Base-by-base conservation (phyloP, 2,113 vertebrate species). In the Epinephelus cyanopodus region DNA sequence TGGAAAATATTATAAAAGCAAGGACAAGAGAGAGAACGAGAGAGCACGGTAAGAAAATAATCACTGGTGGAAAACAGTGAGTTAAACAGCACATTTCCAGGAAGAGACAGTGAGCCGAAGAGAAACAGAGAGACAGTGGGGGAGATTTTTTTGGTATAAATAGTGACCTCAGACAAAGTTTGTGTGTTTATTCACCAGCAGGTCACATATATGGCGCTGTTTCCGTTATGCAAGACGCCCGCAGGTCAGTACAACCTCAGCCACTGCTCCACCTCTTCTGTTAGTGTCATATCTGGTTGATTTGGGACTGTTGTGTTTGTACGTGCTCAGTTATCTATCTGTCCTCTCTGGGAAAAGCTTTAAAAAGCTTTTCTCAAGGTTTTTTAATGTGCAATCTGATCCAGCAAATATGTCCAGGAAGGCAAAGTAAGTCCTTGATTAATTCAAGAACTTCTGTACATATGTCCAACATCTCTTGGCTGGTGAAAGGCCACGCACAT, bases 231-330 rank as follows among this genome's bases (percentile, higher is more conserved):
- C 92, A 94, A 85, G 88, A 85, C 74, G 42, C 60, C 90, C 58
- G 45, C 94, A 95, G 95, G 95, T 95, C 89, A 94, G 94, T 94
- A 77, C 63, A 83, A 85, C 77, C 54, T 78, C 63, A 63, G n/a
- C 82, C 84, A 58, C 66, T 52, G 74, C 76, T 86, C 66, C 81
- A 71, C 76, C 75, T 91, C 90, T 81, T 45, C 45, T 50, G 7
- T 71, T 60, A 14, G 7, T 66, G 50, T 80, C 73, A 76, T 25
- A 18, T 81, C 54, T 73, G 60, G 10, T 57, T 77, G 29, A 75
- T 63, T 65, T 52, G 39, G 48, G 52, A 66, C 39, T 12, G 56
- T 50, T 10, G 29, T 54, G 14, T 19, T 19, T 62, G 18, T 67
- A 5, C 21, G 18, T 7, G 29, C 60, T 56, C 37, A 12, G 29